Base-by-base conservation (phyloP, 2,113 vertebrate genomes). In the Amphilophus citrinellus region DNA sequence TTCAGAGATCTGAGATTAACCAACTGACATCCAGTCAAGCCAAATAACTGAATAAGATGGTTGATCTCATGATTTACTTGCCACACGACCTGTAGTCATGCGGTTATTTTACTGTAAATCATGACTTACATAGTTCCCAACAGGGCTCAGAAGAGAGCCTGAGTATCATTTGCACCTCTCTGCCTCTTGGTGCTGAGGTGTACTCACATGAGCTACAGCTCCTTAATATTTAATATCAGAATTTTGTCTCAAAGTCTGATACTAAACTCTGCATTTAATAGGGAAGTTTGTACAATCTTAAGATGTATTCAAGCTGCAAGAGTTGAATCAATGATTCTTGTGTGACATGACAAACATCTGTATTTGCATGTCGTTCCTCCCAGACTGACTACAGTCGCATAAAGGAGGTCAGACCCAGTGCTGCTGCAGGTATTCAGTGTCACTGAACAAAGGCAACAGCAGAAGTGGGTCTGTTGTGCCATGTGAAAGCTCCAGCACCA, bases 401-500 rank as follows among this genome's bases (percentile, higher is more conserved):
- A 81, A 80, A 85, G 13, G 50, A 82, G 66, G 42, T 62, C 77
- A 79, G 77, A 76, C 10, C 9, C 17, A 47, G 76, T 62, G 77
- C 53, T 57, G 71, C 65, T 73, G 73, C 44, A 63, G 32, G 71
- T 66, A 59, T 73, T 85, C 57, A 76, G 5, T 77, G 68, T 81
- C 63, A 59, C n/a, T 83, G 79, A 87, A 83, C 80, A 83, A 84
- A 94, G 88, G 65, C 87, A 84, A 53, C 76, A 73, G 65, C 65
- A 84, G 76, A 80, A 76, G 76, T 80, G 77, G 71, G 79, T 88
- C 86, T 92, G 87, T 89, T 91, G 88, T 88, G 62, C 13, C 85
- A 39, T 79, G 84, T 93, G 86, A 92, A 50, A 85, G 82, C 79
- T 57, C 82, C n/a, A 22, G 77, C 79, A 76, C 85, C 76, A 37